Evolutionary conservation across 2,797 vertebrate genomes (phyloP).

Genomic region (Sebastes matsubarae): DNA sequence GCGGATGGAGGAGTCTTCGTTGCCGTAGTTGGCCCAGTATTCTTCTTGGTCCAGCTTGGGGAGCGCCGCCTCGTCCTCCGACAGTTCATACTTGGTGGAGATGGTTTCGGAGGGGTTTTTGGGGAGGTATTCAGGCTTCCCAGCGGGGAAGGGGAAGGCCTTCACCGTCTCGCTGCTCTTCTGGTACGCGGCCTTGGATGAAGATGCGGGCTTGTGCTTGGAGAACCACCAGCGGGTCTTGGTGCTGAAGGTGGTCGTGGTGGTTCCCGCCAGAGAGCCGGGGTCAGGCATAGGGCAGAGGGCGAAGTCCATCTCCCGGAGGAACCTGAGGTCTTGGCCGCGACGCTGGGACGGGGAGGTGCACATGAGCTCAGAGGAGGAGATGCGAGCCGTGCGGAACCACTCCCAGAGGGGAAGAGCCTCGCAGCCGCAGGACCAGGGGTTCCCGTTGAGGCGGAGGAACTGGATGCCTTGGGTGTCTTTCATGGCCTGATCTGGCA

Average conservation of each 20-base stretch:
- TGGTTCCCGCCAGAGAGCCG: slow-evolving; percentile 81
- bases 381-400: slow-evolving; percentile 91
- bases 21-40: slow-evolving; percentile 90
- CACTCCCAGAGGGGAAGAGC: slow-evolving; percentile 94
- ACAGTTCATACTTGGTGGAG: slow-evolving; percentile 87
- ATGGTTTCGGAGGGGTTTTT: slow-evolving; percentile 56
- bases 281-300: slow-evolving; percentile 88
- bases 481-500: slow-evolving; percentile 90
- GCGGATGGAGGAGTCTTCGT: slow-evolving; percentile 84
- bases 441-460: slow-evolving; percentile 94
- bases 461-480: slow-evolving; percentile 91
- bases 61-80: slow-evolving; percentile 85
- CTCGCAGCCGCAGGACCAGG: slow-evolving; percentile 96
- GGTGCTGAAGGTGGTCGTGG: slow-evolving; percentile 86
- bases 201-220: slow-evolving; percentile 82
- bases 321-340: slow-evolving; percentile 90
- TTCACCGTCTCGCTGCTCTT: slow-evolving; percentile 80
- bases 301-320: slow-evolving; percentile 90
- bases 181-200: slow-evolving; percentile 78
- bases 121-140: slow-evolving; percentile 71
- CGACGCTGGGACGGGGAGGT: slow-evolving; percentile 85
- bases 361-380: slow-evolving; percentile 92
- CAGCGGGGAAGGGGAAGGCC: slow-evolving; percentile 70
- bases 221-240: slow-evolving; percentile 86
- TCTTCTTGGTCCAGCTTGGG: slow-evolving; percentile 88